Evolutionary conservation across 2,888 invertebrate genomes (phyloP).

Genomic region (Troides aeacus): DNA sequence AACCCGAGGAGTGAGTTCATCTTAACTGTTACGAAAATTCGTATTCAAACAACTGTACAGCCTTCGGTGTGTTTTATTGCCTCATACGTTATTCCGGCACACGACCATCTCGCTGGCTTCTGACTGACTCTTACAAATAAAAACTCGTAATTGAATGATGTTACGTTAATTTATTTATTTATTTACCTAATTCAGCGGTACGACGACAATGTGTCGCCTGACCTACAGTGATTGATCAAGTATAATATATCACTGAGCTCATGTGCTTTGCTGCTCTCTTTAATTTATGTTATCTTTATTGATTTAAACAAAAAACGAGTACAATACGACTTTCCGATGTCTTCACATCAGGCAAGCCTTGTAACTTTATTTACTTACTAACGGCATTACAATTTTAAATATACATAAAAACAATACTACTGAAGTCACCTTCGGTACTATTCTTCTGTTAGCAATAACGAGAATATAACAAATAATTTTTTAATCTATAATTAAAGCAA

Average conservation of each 20-base stretch:
- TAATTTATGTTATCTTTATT: neutral
- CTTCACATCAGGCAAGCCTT: too few relatives aligned
- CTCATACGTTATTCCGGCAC: slow-evolving; percentile 25
- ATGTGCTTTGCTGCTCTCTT: neutral
- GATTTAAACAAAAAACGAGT: too few relatives aligned
- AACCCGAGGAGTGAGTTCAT: neutral
- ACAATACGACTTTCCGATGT: too few relatives aligned
- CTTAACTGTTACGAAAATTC: slow-evolving; percentile 1
- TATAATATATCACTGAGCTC: neutral
- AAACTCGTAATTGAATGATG: slow-evolving; percentile 6
- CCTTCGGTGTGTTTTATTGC: slow-evolving; percentile 11
- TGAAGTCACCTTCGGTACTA: too few relatives aligned
- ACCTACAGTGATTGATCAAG: slow-evolving; percentile 3
- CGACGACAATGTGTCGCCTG: slow-evolving; percentile 17
- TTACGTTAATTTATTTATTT: slow-evolving; percentile 23
- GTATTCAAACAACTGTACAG: slow-evolving; percentile 7
- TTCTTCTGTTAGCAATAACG: too few relatives aligned
- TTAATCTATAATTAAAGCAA: too few relatives aligned
- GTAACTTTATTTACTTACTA: too few relatives aligned
- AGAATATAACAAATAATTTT: too few relatives aligned
- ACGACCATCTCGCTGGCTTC: slow-evolving; percentile 16
- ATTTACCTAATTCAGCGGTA: slow-evolving; percentile 10
- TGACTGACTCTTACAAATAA: slow-evolving; percentile 13
- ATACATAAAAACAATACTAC: too few relatives aligned
- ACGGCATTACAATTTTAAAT: too few relatives aligned